Evolutionary conservation across 2,888 invertebrate species (phyloP), one percentile per base, ranked within the genome.

Genomic region (Mayetiola destructor): DNA sequence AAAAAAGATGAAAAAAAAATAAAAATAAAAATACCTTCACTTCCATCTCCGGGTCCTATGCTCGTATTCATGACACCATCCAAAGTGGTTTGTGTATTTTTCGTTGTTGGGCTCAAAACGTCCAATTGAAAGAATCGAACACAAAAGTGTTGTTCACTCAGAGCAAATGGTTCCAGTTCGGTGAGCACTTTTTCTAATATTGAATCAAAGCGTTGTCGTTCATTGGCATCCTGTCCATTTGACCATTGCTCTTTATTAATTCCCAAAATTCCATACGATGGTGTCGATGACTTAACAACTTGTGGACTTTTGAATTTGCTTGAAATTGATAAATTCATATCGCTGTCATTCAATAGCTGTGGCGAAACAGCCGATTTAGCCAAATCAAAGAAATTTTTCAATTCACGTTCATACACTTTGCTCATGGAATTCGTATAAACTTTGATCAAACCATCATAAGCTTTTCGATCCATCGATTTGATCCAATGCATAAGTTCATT

Each of bases 71-170:
- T 64, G 64, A 36, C 29, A 8, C 69, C 70, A 64, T 80, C 80
- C 55, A 79, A 66, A 1, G 79, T 79, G 12, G 78, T 79, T 64
- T 77, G 75, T 0, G 78, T 79, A 64, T 79, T 79, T 69, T 73
- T 75, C 5, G 72, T 69, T 12, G 77, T 77, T 1, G 79, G 77
- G 66, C 77, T 79, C 59, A 77, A 66, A 62, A 77, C 77, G 66
- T 85, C 85, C 64, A 92, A 76, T 70, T 89, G 88, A 70, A 97
- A 92, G 75, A 96, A 97, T 60, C 82, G 79, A 18, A 88, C 82
- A 69, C 94, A 95, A 73, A 97, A 97, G 63, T 91, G 86, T 73
- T 96, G 95, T 70, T 97, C 97, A 23, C 89, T 87, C 62, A 94
- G 77, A 68, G 95, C 94, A 57, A 93, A 83, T 3, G 88, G 88